Evolutionary conservation across 2,113 vertebrate genomes (phyloP), one percentile per base, ranked within the genome.

Genomic region (Falcunculus frontatus): DNA sequence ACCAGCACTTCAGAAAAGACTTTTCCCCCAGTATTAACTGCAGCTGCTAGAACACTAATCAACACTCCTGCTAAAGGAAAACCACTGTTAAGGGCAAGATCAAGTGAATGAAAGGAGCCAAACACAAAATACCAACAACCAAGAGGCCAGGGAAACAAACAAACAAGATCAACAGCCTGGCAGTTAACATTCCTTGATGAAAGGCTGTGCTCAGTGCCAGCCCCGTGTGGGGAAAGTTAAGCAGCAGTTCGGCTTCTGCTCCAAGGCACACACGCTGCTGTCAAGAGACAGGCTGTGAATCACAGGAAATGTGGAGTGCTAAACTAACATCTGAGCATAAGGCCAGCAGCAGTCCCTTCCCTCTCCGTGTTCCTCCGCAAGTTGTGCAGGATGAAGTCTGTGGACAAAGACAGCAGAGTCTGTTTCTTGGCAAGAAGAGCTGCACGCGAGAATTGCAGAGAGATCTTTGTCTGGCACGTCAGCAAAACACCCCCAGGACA

Each of bases 261-360:
- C 30, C 57, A 33, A 93, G 60, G 73, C 73, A 85, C 67, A 49
- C 4, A 4, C 65, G 17, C 62, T 33, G 14, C 46, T 73, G 78
- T 73, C 81, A 91, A 91, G 82, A 94, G 70, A 96, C 74, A 69
- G 91, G 70, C 93, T 84, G 81, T 73, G 91, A 96, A 94, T 82
- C 81, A 78, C 77, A 87, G 82, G 94, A 81, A 93, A 82, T 42
- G 46, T 55, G 74, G 49, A 91, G 78, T 39, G 76, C 95, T 96
- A 94, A 94, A 85, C 91, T 85, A 78, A 79, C 84, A 87, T 46
- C 70, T 37, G 27, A 93, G 82, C 87, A 91, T 2, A 94, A 85
- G 85, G 50, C 37, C 82, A 87, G 37, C 33, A 85, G 94, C 50
- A 86, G 79, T 4, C 14, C 63, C 59, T 64, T 59, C 76, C 80